Percentiles rank a stretch among this genome's conserved stretches.
Evolutionary conservation across 2,797 vertebrate genomes (phyloP).

Genomic region (Ispidina lecontei): DNA sequence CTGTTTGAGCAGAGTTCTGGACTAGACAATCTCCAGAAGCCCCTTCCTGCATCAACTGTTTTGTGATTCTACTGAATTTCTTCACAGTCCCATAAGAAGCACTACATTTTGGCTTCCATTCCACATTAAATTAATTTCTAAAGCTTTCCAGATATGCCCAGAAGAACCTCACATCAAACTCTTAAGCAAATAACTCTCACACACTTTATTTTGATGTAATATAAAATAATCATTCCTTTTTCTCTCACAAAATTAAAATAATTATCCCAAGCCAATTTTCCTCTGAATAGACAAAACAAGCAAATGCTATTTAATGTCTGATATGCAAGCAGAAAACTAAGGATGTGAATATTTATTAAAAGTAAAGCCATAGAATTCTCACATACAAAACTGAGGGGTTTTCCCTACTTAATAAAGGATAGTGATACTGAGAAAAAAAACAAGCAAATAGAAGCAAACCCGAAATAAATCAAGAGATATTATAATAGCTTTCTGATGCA

Average conservation of each 20-base stretch:
- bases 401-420: background rate
- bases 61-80: background rate
- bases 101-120: background rate
- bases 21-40: background rate
- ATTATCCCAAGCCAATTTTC: background rate
- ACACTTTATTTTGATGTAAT: background rate
- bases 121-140: background rate
- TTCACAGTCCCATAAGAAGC: background rate
- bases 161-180: background rate
- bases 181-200: background rate
- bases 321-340: background rate
- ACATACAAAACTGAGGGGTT: background rate
- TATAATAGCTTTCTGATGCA: background rate
- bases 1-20: background rate
- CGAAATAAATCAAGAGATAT: background rate
- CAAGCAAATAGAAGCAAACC: background rate
- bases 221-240: too few relatives aligned
- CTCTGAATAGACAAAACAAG: background rate
- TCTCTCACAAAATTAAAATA: background rate
- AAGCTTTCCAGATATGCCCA: background rate
- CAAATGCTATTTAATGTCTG: background rate
- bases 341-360: background rate
- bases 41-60: background rate
- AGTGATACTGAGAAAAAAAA: background rate
- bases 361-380: background rate